Percentiles rank a stretch among this genome's conserved stretches.
Conservation (phyloP, 2,113 vertebrate genomes). For the Drymodes brunneopygia region DNA sequence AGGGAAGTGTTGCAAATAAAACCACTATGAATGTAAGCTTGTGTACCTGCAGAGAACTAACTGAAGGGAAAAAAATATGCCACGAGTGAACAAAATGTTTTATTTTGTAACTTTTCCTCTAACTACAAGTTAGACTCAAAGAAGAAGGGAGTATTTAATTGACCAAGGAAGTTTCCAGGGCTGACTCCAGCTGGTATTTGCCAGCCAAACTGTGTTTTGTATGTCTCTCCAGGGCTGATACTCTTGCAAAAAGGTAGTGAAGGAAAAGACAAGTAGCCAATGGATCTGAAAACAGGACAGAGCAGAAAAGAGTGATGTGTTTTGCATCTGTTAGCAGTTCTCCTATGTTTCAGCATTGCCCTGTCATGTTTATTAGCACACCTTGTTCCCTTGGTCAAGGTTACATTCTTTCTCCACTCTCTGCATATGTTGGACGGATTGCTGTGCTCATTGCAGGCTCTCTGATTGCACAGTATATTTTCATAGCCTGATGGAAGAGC, state of each 20-base stretch:
- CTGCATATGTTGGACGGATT: background rate
- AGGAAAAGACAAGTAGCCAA: background rate
- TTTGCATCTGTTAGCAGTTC: background rate
- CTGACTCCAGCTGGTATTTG: background rate
- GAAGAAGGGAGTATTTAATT: background rate
- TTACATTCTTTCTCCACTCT: constrained; percentile 35
- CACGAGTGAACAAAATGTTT: background rate
- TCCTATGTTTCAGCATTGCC: background rate
- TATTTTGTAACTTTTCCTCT: background rate
- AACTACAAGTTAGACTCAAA: background rate
- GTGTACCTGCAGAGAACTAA: background rate
- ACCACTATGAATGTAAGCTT: background rate
- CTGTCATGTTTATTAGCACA: constrained; percentile 32
- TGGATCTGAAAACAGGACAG: background rate
- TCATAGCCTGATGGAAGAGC: background rate
- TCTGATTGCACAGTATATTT: background rate
- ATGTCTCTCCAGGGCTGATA: background rate
- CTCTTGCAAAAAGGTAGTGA: background rate
- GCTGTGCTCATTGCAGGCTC: background rate
- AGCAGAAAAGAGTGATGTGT: background rate
- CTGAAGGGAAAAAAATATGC: background rate
- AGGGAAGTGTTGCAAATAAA: background rate
- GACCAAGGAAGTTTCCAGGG: background rate
- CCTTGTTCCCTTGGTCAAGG: constrained; percentile 39
- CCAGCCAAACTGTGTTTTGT: constrained; percentile 22